Conservation (phyloP, 2,797 vertebrate genomes). For the Prionace glauca region DNA sequence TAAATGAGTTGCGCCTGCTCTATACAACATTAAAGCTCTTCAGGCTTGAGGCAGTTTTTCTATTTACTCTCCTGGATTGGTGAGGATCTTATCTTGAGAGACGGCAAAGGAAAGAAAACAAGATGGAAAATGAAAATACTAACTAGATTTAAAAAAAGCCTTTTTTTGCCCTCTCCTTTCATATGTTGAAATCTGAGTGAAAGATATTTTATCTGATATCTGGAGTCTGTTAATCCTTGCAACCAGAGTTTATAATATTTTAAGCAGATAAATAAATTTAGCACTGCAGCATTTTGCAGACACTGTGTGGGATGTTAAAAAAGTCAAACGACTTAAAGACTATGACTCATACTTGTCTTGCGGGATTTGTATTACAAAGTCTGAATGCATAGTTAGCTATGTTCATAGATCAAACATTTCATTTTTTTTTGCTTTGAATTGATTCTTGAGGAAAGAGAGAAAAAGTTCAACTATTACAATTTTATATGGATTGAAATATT, state of each 20-base stretch:
- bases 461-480: background rate
- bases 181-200: background rate
- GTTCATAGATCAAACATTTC: background rate
- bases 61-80: background rate
- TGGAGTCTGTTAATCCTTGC: background rate
- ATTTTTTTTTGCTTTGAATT: background rate
- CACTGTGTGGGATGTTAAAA: conserved; percentile 27
- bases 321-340: background rate
- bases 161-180: background rate
- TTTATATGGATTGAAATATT: background rate
- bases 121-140: background rate
- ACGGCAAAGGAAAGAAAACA: background rate
- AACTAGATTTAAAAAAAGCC: background rate
- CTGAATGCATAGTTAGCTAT: background rate
- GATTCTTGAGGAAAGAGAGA: background rate
- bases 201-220: background rate
- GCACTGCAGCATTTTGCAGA: background rate
- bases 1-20: background rate
- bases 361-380: background rate
- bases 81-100: background rate
- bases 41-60: background rate
- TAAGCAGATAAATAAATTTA: background rate
- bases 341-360: background rate
- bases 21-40: background rate
- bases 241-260: background rate